phyloP scores from a whole-genome alignment of 1,140 invertebrate genomes.

The Drosophila parabipectinata region DNA sequence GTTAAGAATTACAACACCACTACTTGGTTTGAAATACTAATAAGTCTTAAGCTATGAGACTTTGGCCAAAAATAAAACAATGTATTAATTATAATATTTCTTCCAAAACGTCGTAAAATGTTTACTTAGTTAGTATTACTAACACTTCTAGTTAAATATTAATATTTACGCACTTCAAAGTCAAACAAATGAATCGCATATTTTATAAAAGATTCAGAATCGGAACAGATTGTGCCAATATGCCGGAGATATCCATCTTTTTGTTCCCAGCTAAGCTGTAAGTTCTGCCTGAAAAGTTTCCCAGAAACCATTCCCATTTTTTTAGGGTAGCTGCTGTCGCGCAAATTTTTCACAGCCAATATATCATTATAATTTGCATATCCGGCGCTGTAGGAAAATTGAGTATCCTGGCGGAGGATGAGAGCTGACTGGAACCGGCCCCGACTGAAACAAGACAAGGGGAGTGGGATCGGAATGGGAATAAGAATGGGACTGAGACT shows the following conservation, averaged over 20 bases:
- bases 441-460: not conserved
- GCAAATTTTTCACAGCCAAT: conserved; percentile 81
- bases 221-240: conserved; percentile 39
- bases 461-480: conserved; percentile 1
- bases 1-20: not conserved
- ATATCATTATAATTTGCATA: conserved; percentile 83
- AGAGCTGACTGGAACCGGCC: conserved; percentile 16
- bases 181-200: conserved; percentile 27
- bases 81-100: not conserved
- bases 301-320: conserved; percentile 39
- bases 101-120: too few species aligned
- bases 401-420: conserved; percentile 56
- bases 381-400: conserved; percentile 74
- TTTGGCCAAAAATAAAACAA: too few species aligned
- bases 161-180: not conserved
- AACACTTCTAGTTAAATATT: not conserved
- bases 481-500: not conserved
- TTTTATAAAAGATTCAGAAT: conserved; percentile 29
- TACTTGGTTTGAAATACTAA: not conserved
- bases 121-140: too few species aligned
- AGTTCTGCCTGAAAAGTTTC: conserved; percentile 50
- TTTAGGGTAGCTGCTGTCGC: conserved; percentile 64
- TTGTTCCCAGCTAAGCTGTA: conserved; percentile 28
- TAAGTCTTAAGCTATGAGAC: not conserved
- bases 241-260: conserved; percentile 52